Percentiles rank a stretch among this genome's conserved stretches.
Evolutionary conservation across 2,888 invertebrate species (phyloP).

Genomic region (Cecidostiba fungosa): DNA sequence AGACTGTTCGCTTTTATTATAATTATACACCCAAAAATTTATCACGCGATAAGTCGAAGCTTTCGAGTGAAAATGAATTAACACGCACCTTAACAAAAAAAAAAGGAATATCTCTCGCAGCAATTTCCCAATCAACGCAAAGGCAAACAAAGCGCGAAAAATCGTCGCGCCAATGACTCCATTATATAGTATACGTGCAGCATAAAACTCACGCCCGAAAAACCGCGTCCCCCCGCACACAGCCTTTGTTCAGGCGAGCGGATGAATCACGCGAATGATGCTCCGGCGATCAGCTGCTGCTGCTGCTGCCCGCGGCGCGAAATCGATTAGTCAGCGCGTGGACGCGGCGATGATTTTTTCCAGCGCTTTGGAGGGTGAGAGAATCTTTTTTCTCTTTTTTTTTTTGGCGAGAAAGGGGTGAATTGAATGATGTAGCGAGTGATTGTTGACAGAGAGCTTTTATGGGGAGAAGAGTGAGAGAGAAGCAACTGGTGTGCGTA

Average conservation of each 20-base stretch:
- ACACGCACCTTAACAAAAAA: neutral
- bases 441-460: slow-evolving; percentile 1
- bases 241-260: slow-evolving; percentile 35
- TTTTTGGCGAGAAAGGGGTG: neutral
- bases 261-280: slow-evolving; percentile 56
- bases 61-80: no score
- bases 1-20: no score
- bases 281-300: slow-evolving; percentile 53
- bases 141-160: slow-evolving; percentile 31
- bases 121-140: neutral
- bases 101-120: neutral
- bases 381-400: neutral
- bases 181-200: neutral
- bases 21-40: neutral
- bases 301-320: slow-evolving; percentile 44
- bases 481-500: neutral
- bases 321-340: slow-evolving; percentile 59
- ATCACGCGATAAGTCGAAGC: no score
- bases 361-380: neutral
- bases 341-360: slow-evolving; percentile 53
- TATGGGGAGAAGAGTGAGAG: neutral
- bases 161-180: slow-evolving; percentile 14
- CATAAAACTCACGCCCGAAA: slow-evolving; percentile 11
- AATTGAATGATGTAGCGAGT: slow-evolving; percentile 13
- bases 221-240: neutral